Base-by-base conservation (phyloP, 2,113 vertebrate genomes). In the Xerus inauris region DNA sequence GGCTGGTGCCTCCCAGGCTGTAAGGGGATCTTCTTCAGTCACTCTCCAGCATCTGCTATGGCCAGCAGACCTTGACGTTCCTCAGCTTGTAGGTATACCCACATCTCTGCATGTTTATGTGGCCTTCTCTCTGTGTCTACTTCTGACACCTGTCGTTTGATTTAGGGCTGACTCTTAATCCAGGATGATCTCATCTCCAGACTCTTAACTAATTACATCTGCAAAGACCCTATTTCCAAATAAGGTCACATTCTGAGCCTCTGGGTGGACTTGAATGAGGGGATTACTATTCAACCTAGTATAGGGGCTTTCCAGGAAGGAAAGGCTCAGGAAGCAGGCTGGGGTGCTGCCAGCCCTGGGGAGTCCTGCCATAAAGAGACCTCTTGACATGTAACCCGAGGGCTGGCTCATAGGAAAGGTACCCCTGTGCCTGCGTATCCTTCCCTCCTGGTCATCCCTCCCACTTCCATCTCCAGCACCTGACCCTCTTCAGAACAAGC, bases 381-480 rank as follows among this genome's bases (percentile, higher is more conserved):
- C 11, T 26, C 62, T 35, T 3, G 40, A 65, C 35, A 4, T 4
- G 24, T 19, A 4, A 45, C 35, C 83, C 10, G 8, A 20, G 20
- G 62, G 20, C 16, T 40, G 2, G 28, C 17, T 42, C 42, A 38
- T 13, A 7, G 35, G 0, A 9, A 57, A 42, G 45, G 14, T 30
- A 4, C 47, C 32, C 38, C 42, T 6, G 22, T 49, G 0, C 1
- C 28, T 9, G 35, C 32, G 47, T 1, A 0, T 19, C 4, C 16
- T n/a, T 7, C 28, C 51, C 59, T 51, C 42, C 6, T 0, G 6
- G 42, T 51, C 32, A 20, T 11, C 20, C 54, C 8, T 24, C 30
- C 72, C 9, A 16, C 8, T 57, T 19, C 73, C 12, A 4, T 54
- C 57, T n/a, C 75, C 8, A 35, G 20, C 32, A 11, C 20, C 69